phyloP scores from a whole-genome alignment of 1,140 invertebrate genomes.

The Drosophila leontia region DNA sequence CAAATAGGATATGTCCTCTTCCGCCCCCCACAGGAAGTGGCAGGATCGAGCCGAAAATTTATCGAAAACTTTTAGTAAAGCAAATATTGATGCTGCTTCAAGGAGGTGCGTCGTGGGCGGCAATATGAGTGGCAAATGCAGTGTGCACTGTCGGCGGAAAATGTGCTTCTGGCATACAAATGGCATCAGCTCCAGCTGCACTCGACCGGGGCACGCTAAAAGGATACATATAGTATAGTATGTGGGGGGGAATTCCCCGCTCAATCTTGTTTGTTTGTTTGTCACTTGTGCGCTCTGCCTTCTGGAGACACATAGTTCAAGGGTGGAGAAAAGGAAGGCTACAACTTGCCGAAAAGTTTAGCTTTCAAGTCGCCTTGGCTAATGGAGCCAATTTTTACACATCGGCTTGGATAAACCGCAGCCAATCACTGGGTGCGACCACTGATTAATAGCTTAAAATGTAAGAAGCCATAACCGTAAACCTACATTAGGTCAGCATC shows the following conservation, averaged over 20 bases:
- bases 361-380: slow-evolving; percentile 5
- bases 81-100: slow-evolving; percentile 22
- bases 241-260: neutral
- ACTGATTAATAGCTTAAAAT: slow-evolving; percentile 39
- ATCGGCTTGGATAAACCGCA: neutral
- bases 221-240: slow-evolving; percentile 1
- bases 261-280: slow-evolving; percentile 13
- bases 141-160: slow-evolving; percentile 18
- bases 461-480: slow-evolving; percentile 31
- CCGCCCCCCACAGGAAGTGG: neutral
- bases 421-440: neutral
- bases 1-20: neutral
- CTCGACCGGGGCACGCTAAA: neutral
- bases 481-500: slow-evolving; percentile 8
- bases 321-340: neutral
- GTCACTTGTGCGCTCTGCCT: slow-evolving; percentile 1
- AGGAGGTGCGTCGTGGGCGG: slow-evolving; percentile 5
- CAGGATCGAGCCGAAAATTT: slow-evolving; percentile 15
- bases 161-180: slow-evolving; percentile 20
- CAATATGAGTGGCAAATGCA: slow-evolving; percentile 1
- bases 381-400: slow-evolving; percentile 16
- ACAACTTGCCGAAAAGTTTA: slow-evolving; percentile 5
- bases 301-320: neutral
- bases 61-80: slow-evolving; percentile 37
- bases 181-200: slow-evolving; percentile 4